Percentiles rank a stretch among this genome's conserved stretches.
Evolutionary conservation across 2,797 vertebrate species (phyloP).

Genomic region (Schizopygopsis pylzovi): DNA sequence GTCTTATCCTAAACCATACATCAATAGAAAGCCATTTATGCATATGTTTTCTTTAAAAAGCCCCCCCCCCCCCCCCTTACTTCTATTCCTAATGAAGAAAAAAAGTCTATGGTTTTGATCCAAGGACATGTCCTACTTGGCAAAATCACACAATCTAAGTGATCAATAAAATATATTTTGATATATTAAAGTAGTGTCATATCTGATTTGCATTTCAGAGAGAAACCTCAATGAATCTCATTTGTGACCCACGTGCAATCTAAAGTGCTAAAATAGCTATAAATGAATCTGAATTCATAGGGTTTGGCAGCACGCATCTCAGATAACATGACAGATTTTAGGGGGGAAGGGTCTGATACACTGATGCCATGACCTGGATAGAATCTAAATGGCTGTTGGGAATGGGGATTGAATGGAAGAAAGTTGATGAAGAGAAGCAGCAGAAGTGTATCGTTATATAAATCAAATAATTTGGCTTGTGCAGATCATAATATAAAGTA

Average conservation of each 20-base stretch:
- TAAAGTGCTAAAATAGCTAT: neutral
- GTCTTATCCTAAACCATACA: neutral
- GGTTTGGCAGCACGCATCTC: neutral
- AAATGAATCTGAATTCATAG: neutral
- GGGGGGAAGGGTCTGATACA: neutral
- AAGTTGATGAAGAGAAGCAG: neutral
- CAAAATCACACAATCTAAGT: conserved; percentile 6
- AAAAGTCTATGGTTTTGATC: neutral
- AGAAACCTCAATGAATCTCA: neutral
- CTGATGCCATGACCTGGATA: conserved; percentile 19
- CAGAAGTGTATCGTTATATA: neutral
- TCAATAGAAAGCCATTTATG: neutral
- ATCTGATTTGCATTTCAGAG: conserved; percentile 6
- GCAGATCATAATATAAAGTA: neutral
- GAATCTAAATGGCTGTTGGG: conserved; percentile 24
- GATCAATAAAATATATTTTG: neutral
- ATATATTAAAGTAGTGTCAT: neutral
- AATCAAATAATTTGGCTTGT: neutral
- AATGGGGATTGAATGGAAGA: neutral
- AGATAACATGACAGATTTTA: conserved; percentile 1
- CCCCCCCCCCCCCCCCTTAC: no score
- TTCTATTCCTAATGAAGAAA: neutral
- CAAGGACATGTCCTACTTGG: neutral
- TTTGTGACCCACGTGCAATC: neutral
- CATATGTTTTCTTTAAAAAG: neutral